A percentile compares a stretch with the other conserved stretches of the same genome.
Conservation (phyloP, 2,888 invertebrate species). For the Tineola bisselliella region DNA sequence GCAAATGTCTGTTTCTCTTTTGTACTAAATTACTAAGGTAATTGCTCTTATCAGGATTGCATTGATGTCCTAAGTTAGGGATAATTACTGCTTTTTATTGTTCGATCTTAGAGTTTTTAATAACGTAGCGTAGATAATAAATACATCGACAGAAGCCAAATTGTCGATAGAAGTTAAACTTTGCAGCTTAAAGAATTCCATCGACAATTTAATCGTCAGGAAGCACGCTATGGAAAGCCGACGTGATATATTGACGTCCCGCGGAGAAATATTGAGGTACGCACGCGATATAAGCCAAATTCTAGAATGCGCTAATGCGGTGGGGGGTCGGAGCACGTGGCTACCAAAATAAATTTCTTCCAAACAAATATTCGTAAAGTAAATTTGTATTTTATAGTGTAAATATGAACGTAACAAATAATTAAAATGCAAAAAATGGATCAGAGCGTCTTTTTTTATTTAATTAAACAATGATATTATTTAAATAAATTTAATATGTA, state of each 20-base stretch:
- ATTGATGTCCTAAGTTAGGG: not conserved
- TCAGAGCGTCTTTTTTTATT: too few relatives aligned
- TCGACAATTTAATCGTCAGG: conserved; percentile 23
- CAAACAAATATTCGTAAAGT: not conserved
- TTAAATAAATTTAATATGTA: too few relatives aligned
- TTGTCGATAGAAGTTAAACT: not conserved
- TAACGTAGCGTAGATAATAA: not conserved
- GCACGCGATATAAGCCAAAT: conserved; percentile 33
- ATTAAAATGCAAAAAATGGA: not conserved
- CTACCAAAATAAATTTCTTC: not conserved
- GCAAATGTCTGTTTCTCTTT: not conserved
- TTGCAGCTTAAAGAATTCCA: not conserved
- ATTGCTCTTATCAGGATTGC: conserved; percentile 1
- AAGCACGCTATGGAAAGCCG: conserved; percentile 45
- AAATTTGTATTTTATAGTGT: too few relatives aligned
- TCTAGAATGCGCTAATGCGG: conserved; percentile 1
- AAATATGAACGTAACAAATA: too few relatives aligned
- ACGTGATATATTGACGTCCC: conserved; percentile 53
- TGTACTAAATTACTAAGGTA: not conserved
- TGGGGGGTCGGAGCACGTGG: not conserved
- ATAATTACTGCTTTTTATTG: not conserved
- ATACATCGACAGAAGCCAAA: not conserved
- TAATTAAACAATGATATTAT: too few relatives aligned
- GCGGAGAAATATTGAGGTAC: conserved; percentile 44
- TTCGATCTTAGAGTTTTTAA: not conserved